Evolutionary conservation across 2,113 vertebrate species (phyloP).

Genomic region (Numida meleagris): DNA sequence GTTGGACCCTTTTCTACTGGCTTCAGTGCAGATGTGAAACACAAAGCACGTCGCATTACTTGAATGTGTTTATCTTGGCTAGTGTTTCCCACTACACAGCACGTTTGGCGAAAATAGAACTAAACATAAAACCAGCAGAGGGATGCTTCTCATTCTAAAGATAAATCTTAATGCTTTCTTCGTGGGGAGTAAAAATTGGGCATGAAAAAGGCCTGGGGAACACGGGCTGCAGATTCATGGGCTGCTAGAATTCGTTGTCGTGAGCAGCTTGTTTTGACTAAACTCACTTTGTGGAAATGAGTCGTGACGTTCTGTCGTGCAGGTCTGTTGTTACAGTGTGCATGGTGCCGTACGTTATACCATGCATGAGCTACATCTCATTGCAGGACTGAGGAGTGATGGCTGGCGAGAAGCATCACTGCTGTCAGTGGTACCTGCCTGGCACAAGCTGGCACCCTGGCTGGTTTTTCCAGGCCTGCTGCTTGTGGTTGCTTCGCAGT

Average conservation of each 20-base stretch:
- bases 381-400: neutral
- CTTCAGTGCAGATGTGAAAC: neutral
- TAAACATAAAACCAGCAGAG: neutral
- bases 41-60: neutral
- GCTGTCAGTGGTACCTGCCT: neutral
- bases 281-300: neutral
- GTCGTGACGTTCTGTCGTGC: fast-evolving
- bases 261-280: neutral
- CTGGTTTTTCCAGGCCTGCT: neutral
- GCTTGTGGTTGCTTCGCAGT: neutral
- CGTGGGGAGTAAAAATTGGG: neutral
- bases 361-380: neutral
- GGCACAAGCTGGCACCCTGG: neutral
- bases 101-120: neutral
- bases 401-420: neutral
- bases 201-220: neutral
- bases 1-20: neutral
- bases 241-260: neutral
- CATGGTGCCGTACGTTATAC: neutral
- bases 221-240: neutral
- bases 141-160: neutral
- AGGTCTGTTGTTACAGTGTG: neutral
- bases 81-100: neutral
- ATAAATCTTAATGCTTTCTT: neutral
- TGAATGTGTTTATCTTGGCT: neutral